Base-by-base conservation (phyloP, 2,113 vertebrate species). In the Toxotes chatareus region DNA sequence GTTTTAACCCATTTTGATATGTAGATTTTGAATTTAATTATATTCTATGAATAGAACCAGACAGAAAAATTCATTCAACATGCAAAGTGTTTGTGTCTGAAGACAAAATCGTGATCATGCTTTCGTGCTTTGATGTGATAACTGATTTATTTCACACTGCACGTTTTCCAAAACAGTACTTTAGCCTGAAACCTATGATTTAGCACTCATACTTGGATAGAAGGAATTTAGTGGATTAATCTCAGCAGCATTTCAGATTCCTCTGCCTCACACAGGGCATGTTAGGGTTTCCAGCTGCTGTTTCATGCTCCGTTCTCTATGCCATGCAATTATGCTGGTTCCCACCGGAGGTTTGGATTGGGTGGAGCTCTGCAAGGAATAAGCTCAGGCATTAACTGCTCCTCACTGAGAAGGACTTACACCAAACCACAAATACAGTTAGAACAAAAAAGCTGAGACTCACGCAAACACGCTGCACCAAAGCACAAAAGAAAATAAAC, bases 241-340 rank as follows among this genome's bases (percentile, higher is more conserved):
- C 76, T 76, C 70, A 73, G 79, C 62, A 53, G 76, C 72, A 82
- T 85, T 86, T 85, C 73, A 70, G 83, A 88, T 85, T 74, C 81
- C 79, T 89, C 62, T 12, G 49, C 74, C 70, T 83, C 70, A 75
- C 79, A 88, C 59, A 31, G 79, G 76, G 55, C 80, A 85, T 36
- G 77, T 81, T 53, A 11, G 67, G 68, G 62, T 80, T 83, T 82
- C 87, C 90, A 92, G 91, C 93, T 91, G 92, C 93, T 85, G 78
- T 72, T 91, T 86, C 91, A 92, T 83, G 88, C 84, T 88, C 72
- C 47, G 16, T 63, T 87, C 60, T 80, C 80, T 72, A 65, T 83
- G 88, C 92, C 92, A 89, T 88, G 82, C 86, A 90, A 90, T 94
- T 91, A 91, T 71, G n/a, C 80, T 59, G 73, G 81, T 90, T 94